phyloP scores from a whole-genome alignment of 2,888 invertebrate species.

The Mimas tiliae region DNA sequence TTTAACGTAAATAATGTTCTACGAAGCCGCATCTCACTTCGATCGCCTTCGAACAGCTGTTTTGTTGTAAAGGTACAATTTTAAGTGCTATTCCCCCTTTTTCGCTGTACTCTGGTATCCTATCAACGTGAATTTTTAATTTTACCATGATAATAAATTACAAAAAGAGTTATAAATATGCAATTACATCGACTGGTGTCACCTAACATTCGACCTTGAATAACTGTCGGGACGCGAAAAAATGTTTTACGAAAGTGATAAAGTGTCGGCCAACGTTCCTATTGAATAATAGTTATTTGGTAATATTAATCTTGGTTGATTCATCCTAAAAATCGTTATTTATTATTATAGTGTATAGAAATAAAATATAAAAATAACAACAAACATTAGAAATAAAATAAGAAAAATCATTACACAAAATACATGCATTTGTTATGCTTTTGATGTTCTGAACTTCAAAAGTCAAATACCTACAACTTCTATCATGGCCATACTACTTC shows the following conservation, averaged over 20 bases:
- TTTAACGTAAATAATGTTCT: constrained; percentile 61
- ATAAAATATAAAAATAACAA: too few species aligned
- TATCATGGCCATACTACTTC: too few species aligned
- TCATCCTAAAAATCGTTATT: neutral
- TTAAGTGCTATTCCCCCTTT: neutral
- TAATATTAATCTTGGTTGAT: neutral
- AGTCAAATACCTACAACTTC: too few species aligned
- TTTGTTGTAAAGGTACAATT: constrained; percentile 70
- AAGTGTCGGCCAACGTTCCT: neutral
- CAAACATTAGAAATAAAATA: too few species aligned
- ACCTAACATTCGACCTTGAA: constrained; percentile 53
- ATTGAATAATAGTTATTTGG: neutral
- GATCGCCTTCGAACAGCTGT: constrained; percentile 62
- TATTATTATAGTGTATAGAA: too few species aligned
- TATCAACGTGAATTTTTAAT: neutral
- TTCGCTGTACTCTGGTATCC: neutral
- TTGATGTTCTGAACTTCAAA: too few species aligned
- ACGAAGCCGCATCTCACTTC: constrained; percentile 41
- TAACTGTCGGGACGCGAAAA: constrained; percentile 19
- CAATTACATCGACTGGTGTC: constrained; percentile 38
- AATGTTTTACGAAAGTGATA: neutral
- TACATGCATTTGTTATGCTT: too few species aligned
- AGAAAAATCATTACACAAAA: too few species aligned
- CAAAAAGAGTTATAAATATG: neutral
- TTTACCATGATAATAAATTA: neutral